A percentile compares a stretch with the other conserved stretches of the same genome.
These are phyloP conservation scores for Paradoxurus hermaphroditus DNA, from an alignment of 2,113 vertebrate species.

Conservation along the genomic window DNA sequence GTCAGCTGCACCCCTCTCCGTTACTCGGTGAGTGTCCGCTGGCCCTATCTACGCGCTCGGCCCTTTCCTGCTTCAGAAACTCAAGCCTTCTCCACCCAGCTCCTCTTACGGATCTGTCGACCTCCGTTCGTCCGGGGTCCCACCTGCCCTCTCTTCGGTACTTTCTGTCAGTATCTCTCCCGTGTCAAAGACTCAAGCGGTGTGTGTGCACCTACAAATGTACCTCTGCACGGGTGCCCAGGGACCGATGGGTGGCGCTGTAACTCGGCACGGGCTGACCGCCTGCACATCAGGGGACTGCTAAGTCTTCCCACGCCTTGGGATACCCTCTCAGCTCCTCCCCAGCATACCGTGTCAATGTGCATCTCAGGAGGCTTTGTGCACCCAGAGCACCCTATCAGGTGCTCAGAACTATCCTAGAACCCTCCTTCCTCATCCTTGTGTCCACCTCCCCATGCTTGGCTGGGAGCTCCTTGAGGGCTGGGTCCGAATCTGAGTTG, in stretches of 20 bases:
- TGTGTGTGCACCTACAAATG: no score
- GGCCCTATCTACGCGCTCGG: neutral
- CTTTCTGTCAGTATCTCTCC: neutral
- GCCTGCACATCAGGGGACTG: neutral
- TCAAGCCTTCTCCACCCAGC: neutral
- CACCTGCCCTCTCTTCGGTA: neutral
- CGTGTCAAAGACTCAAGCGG: neutral
- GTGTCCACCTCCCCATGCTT: neutral
- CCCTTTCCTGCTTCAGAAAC: neutral
- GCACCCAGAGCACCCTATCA: neutral
- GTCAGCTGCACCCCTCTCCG: neutral
- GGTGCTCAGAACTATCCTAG: neutral
- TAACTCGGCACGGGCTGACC: neutral
- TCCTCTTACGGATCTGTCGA: neutral
- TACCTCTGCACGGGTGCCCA: neutral
- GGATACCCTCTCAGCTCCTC: fast-evolving
- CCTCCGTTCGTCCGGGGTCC: neutral
- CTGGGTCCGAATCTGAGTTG: neutral
- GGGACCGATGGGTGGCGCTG: neutral
- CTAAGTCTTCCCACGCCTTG: neutral
- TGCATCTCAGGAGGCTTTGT: neutral
- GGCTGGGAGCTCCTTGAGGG: neutral
- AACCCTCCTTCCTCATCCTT: neutral
- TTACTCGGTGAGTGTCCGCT: neutral
- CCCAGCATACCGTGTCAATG: neutral